Evolutionary conservation across 1,140 invertebrate species (phyloP).

Genomic region (Diabrotica virgifera): DNA sequence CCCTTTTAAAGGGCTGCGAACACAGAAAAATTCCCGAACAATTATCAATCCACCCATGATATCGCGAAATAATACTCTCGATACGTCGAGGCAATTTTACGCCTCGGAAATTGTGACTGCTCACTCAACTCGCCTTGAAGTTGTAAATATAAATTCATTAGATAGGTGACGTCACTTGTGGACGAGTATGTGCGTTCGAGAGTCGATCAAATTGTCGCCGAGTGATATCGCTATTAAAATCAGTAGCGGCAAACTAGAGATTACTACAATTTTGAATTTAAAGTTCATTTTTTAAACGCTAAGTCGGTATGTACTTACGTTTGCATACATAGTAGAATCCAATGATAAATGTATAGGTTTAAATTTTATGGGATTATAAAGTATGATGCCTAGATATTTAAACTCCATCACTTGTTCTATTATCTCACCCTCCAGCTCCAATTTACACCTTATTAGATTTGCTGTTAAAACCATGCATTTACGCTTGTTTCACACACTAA

Average conservation of each 20-base stretch:
- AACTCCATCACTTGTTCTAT: too few relatives aligned
- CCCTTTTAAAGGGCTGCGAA: conserved; percentile 9
- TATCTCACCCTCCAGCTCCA: too few relatives aligned
- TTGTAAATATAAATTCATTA: conserved; percentile 38
- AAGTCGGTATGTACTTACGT: too few relatives aligned
- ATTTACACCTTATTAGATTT: too few relatives aligned
- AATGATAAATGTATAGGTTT: too few relatives aligned
- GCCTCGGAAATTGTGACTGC: background rate
- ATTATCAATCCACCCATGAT: conserved; percentile 2
- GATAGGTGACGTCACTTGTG: conserved; percentile 32
- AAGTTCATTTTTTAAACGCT: too few relatives aligned
- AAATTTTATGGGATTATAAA: too few relatives aligned
- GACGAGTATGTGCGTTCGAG: conserved; percentile 15
- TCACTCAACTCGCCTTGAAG: conserved; percentile 17
- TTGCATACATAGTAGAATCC: too few relatives aligned
- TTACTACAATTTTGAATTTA: background rate
- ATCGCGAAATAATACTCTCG: background rate
- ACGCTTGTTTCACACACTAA: too few relatives aligned
- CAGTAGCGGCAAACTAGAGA: background rate
- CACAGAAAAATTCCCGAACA: conserved; percentile 7
- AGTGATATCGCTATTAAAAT: background rate
- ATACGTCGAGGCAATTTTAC: background rate
- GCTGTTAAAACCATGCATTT: too few relatives aligned
- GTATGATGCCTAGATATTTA: too few relatives aligned
- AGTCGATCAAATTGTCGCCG: conserved; percentile 24